Evolutionary conservation across 2,888 invertebrate genomes (phyloP).

Genomic region (Operophtera brumata): DNA sequence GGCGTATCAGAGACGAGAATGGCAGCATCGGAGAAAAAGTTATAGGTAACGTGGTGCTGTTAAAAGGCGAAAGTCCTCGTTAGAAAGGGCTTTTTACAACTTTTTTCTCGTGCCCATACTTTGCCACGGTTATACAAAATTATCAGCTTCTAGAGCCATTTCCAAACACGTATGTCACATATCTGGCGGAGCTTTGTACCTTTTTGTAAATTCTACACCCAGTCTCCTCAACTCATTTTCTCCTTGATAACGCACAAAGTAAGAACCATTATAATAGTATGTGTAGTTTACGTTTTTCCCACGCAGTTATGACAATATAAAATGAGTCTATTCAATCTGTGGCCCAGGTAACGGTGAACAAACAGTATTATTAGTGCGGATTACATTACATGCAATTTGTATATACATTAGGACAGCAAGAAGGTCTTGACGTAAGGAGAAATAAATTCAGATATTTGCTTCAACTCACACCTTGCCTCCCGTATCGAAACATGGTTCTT

Average conservation of each 20-base stretch:
- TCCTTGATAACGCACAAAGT: not conserved
- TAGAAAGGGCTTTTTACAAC: not conserved
- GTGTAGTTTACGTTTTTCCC: slow-evolving; percentile 12
- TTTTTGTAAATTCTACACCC: not conserved
- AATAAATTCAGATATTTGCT: not conserved
- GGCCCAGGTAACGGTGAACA: slow-evolving; percentile 10
- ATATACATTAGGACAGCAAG: not conserved
- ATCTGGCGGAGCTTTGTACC: not conserved
- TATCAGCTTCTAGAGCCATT: not conserved
- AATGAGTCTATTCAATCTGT: slow-evolving; percentile 3
- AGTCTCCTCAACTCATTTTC: not conserved
- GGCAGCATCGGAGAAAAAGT: too few species aligned
- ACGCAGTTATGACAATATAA: slow-evolving; percentile 12
- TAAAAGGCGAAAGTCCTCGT: not conserved
- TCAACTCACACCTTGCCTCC: not conserved
- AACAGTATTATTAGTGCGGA: slow-evolving; percentile 13
- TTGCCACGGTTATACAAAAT: too few species aligned
- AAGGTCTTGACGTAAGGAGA: slow-evolving; percentile 6
- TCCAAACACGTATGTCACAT: not conserved
- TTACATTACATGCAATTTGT: slow-evolving; percentile 14
- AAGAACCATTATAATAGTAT: not conserved
- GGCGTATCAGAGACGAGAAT: too few species aligned
- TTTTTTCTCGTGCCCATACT: not conserved
- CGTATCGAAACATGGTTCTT: not conserved
- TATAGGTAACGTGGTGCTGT: too few species aligned